These are phyloP conservation scores for Philaenus spumarius DNA, from an alignment of 1,140 invertebrate genomes.

Conservation along the genomic window DNA sequence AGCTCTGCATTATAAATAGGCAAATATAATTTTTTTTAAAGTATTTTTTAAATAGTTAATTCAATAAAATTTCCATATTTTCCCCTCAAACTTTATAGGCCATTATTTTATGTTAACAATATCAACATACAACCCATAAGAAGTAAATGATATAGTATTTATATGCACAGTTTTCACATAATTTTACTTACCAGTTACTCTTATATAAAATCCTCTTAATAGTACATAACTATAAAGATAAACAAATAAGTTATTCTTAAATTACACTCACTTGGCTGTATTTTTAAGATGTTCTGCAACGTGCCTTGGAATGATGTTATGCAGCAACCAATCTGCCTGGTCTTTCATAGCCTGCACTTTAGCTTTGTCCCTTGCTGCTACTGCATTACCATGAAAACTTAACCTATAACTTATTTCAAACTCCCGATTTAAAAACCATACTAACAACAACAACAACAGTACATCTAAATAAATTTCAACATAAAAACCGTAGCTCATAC, in stretches of 20 bases:
- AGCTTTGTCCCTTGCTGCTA: constrained; percentile 78
- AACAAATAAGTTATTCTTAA: background rate
- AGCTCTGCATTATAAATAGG: too few species aligned
- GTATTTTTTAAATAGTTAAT: too few species aligned
- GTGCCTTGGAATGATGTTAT: constrained; percentile 94
- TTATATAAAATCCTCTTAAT: background rate
- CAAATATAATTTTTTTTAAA: too few species aligned
- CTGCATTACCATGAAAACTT: constrained; percentile 86
- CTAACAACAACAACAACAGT: constrained; percentile 68
- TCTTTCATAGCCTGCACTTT: constrained; percentile 83
- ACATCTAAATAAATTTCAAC: constrained; percentile 76
- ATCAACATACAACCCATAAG: background rate
- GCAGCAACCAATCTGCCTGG: constrained; percentile 91
- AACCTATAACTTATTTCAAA: constrained; percentile 92
- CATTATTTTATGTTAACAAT: too few species aligned
- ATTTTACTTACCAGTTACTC: too few species aligned
- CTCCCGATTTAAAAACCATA: constrained; percentile 88
- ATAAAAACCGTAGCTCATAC: constrained; percentile 45
- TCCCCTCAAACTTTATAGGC: too few species aligned
- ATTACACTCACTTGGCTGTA: constrained; percentile 51
- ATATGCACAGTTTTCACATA: too few species aligned
- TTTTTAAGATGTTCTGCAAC: constrained; percentile 89
- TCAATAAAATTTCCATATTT: too few species aligned
- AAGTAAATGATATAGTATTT: background rate
- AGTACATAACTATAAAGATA: background rate